These are phyloP conservation scores for Drosophila biarmipes DNA, from an alignment of 1,140 invertebrate species.

Conservation along the genomic window DNA sequence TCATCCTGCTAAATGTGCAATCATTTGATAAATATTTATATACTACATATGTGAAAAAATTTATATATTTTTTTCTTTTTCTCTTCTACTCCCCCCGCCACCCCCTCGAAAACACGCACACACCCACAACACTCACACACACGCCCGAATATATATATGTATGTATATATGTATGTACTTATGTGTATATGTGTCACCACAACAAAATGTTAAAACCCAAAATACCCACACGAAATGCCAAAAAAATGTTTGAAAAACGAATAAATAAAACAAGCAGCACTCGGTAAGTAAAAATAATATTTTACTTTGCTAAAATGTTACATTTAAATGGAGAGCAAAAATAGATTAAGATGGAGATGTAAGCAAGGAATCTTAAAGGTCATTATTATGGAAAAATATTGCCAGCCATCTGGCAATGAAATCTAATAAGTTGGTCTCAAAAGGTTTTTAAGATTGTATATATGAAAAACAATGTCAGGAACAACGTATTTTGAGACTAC, in stretches of 20 bases:
- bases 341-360: neutral
- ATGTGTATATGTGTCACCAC: slow-evolving; percentile 48
- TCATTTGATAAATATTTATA: slow-evolving; percentile 66
- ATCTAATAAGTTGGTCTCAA: too few relatives aligned
- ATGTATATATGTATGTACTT: slow-evolving; percentile 60
- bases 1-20: slow-evolving; percentile 43
- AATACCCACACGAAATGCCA: slow-evolving; percentile 19
- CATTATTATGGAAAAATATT: too few relatives aligned
- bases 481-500: too few relatives aligned
- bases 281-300: slow-evolving; percentile 36
- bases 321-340: neutral
- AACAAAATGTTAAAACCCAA: slow-evolving; percentile 20
- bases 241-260: slow-evolving; percentile 11
- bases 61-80: slow-evolving; percentile 67
- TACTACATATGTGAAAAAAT: slow-evolving; percentile 55
- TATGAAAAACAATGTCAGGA: too few relatives aligned
- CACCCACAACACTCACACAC: slow-evolving; percentile 39
- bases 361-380: neutral
- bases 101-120: slow-evolving; percentile 16
- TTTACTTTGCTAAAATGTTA: slow-evolving; percentile 1
- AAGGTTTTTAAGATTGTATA: too few relatives aligned
- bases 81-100: slow-evolving; percentile 63
- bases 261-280: slow-evolving; percentile 29
- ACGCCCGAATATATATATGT: slow-evolving; percentile 44
- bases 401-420: too few relatives aligned